These are phyloP conservation scores for Ferdinandea cuprea DNA, from an alignment of 2,888 invertebrate species.

Conservation along the genomic window DNA sequence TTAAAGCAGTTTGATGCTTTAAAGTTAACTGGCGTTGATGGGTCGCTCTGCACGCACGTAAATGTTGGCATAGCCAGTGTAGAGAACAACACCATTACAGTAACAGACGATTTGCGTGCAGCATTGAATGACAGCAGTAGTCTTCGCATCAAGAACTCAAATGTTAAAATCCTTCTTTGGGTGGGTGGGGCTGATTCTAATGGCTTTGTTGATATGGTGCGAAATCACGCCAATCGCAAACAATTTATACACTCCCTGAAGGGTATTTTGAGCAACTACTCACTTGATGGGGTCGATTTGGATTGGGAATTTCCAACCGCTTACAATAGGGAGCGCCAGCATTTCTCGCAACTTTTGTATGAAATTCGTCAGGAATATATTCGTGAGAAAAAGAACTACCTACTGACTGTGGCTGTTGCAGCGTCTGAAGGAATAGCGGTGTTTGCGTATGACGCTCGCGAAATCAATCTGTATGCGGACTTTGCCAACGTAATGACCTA, in stretches of 20 bases:
- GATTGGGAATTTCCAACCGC: constrained; percentile 95
- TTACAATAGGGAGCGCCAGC: constrained; percentile 86
- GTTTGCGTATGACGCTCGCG: constrained; percentile 90
- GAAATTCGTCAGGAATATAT: constrained; percentile 89
- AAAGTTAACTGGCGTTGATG: constrained; percentile 86
- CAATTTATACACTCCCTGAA: constrained; percentile 85
- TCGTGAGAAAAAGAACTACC: constrained; percentile 85
- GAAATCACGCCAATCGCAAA: constrained; percentile 88
- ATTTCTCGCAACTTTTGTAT: constrained; percentile 89
- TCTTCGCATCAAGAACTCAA: constrained; percentile 86
- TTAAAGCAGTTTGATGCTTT: constrained; percentile 79
- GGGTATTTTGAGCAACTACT: constrained; percentile 79
- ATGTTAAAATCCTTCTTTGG: constrained; percentile 90
- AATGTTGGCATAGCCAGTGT: constrained; percentile 90
- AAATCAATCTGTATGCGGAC: constrained; percentile 91
- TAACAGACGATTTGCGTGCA: constrained; percentile 83
- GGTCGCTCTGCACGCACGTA: constrained; percentile 91
- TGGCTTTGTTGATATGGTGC: constrained; percentile 89
- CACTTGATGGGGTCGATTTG: constrained; percentile 84
- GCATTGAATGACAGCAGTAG: constrained; percentile 78
- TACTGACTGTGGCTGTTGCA: constrained; percentile 91
- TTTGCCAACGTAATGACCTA: constrained; percentile 96
- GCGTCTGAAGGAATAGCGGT: constrained; percentile 90
- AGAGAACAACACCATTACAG: constrained; percentile 85
- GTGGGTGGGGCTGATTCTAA: constrained; percentile 86